phyloP scores from a whole-genome alignment of 2,888 invertebrate species.

The Tiliacea citrago region DNA sequence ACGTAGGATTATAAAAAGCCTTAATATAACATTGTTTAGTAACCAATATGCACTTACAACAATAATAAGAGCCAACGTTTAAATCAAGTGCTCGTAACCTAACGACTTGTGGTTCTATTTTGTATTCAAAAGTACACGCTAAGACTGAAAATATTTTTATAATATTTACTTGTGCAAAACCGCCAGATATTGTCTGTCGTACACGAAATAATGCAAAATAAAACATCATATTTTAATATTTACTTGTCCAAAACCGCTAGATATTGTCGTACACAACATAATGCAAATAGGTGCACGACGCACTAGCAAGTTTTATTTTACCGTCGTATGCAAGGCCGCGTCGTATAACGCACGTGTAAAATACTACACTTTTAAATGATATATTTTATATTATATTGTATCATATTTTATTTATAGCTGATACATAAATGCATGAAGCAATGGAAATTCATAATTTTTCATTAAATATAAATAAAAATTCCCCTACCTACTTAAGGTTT shows the following conservation, averaged over 20 bases:
- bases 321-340: constrained; percentile 5
- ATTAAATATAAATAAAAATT: constrained; percentile 7
- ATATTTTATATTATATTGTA: background rate
- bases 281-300: background rate
- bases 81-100: constrained; percentile 14
- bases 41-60: constrained; percentile 40
- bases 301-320: constrained; percentile 10
- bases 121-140: background rate
- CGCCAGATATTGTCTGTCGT: background rate
- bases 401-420: constrained; percentile 10
- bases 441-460: constrained; percentile 5
- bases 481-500: background rate
- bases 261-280: background rate
- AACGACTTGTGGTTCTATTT: constrained; percentile 4
- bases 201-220: too few species aligned
- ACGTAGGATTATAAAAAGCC: constrained; percentile 39
- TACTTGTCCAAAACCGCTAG: background rate
- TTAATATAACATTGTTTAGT: constrained; percentile 36
- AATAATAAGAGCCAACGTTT: constrained; percentile 32
- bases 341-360: background rate
- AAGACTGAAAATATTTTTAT: background rate
- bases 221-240: background rate
- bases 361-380: background rate
- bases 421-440: constrained; percentile 37
- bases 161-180: background rate